Evolutionary conservation across 2,113 vertebrate genomes (phyloP).

Genomic region (Acrocephalus arundinaceus): DNA sequence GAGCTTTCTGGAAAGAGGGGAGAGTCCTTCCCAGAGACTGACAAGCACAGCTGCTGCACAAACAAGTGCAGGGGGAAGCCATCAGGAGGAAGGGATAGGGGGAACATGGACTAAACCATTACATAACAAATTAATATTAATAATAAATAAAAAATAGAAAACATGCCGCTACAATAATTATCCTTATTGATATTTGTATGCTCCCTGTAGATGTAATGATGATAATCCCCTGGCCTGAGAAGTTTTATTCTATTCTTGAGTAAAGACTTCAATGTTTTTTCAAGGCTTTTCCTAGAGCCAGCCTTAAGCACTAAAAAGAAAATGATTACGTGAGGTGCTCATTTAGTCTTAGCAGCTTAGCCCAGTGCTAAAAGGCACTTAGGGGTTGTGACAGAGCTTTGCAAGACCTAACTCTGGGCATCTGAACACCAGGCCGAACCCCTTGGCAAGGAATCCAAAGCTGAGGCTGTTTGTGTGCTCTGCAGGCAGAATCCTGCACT

Average conservation of each 20-base stretch:
- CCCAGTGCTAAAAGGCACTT: not conserved
- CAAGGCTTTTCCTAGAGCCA: constrained; percentile 27
- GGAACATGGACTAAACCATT: too few species aligned
- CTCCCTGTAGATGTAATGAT: not conserved
- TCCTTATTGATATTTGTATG: not conserved
- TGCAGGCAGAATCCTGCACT: not conserved
- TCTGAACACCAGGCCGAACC: not conserved
- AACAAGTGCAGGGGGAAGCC: too few species aligned
- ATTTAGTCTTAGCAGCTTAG: not conserved
- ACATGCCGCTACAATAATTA: not conserved
- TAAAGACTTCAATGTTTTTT: constrained; percentile 46
- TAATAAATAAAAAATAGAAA: too few species aligned
- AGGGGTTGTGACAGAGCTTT: not conserved
- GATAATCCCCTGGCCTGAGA: not conserved
- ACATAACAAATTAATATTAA: too few species aligned
- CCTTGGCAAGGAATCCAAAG: not conserved
- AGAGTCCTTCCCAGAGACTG: too few species aligned
- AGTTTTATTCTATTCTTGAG: constrained; percentile 12
- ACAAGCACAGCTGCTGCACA: too few species aligned
- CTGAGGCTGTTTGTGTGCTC: not conserved
- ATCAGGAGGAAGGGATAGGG: too few species aligned
- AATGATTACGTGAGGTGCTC: not conserved
- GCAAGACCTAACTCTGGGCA: not conserved
- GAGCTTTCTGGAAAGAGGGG: too few species aligned
- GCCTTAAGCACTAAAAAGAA: constrained; percentile 34